These are phyloP conservation scores for Origma solitaria DNA, from an alignment of 2,113 vertebrate species.

Conservation along the genomic window DNA sequence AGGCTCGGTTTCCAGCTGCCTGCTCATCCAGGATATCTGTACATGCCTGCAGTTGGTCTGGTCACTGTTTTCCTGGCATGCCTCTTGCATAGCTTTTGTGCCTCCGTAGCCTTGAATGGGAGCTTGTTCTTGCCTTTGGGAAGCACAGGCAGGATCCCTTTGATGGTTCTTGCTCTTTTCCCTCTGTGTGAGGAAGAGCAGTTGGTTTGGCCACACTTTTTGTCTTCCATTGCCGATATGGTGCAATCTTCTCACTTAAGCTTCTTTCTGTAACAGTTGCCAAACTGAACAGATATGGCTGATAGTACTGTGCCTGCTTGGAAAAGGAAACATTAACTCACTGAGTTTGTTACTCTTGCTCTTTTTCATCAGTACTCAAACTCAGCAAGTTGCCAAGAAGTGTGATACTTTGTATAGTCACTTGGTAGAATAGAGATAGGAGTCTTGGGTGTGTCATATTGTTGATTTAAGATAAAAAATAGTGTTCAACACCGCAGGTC, in stretches of 20 bases:
- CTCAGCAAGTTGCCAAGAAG: background rate
- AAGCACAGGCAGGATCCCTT: background rate
- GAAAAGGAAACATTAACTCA: background rate
- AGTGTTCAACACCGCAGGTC: background rate
- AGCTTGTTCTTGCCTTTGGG: background rate
- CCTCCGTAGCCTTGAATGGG: background rate
- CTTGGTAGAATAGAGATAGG: background rate
- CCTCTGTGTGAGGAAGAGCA: background rate
- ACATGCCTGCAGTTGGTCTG: background rate
- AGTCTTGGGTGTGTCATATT: background rate
- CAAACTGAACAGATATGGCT: background rate
- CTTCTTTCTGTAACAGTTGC: background rate
- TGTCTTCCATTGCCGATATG: background rate
- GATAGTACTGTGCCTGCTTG: accelerated
- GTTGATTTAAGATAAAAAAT: background rate
- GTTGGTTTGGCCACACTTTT: background rate
- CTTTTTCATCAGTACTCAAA: background rate
- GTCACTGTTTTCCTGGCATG: background rate
- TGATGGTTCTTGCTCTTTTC: background rate
- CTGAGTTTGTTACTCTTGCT: background rate
- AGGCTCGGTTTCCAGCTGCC: background rate
- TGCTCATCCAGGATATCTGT: background rate
- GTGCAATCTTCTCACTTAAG: background rate
- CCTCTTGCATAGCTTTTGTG: background rate
- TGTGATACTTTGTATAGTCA: background rate